Evolutionary conservation across 2,888 invertebrate species (phyloP), one percentile per base, ranked within the genome.

Genomic region (Euproctis similis): DNA sequence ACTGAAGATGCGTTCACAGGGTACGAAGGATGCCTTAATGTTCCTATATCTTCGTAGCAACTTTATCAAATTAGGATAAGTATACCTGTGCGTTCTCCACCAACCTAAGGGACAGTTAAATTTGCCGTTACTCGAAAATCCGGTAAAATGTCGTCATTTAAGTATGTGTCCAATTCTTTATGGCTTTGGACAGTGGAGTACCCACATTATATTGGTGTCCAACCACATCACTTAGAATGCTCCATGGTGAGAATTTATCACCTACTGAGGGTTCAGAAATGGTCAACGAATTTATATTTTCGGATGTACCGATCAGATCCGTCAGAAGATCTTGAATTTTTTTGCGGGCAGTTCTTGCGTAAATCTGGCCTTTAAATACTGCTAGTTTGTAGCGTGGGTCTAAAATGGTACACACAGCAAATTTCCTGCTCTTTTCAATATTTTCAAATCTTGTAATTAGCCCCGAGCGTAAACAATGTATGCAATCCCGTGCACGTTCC

Each of bases 31-130:
- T 1, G 40, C 43, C 30, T 45, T 31, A 2, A 45, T 30, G 19
- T 50, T 43, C 2, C 39, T 34, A 18, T 42, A 38, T 4, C 18
- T 21, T 25, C 19, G 8, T 2, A 35, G 17, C 8, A 48, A 11
- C 25, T 21, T 28, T 1, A 26, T 5, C 2, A 45, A 16, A 6
- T 47, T 3, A 1, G 44, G 41, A 12, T 44, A 44, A 3, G 24
- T 34, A 13, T 18, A 11, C n/a, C 19, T 12, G 18, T 51, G 31
- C 5, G 18, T 21, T n/a, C 30, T 28, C 44, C 46, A 47, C 46
- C 46, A 50, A 24, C 44, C 25, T n/a, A 46, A 20, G 3, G 44
- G 46, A 21, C 42, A 44, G 24, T 36, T 47, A 19, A 21, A 46
- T 9, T 16, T 24, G 1, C 33, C 28, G 5, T 33, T 1, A 16